Evolutionary conservation across 2,113 vertebrate species (phyloP).

Genomic region (Misgurnus mizolepis): DNA sequence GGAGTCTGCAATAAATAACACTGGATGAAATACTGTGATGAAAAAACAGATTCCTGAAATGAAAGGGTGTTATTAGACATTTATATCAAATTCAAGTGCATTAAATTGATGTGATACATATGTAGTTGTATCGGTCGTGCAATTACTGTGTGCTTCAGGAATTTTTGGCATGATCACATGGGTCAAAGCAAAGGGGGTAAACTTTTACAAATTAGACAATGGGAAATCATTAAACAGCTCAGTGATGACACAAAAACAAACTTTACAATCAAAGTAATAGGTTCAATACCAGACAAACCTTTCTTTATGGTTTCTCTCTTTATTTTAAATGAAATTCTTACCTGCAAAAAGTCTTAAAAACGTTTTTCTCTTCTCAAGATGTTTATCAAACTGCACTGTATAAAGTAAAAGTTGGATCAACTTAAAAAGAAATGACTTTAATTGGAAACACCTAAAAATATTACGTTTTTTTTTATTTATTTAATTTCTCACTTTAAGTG

Average conservation of each 20-base stretch:
- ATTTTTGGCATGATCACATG: conserved; percentile 49
- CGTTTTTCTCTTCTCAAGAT: no score
- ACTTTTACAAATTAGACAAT: conserved; percentile 39
- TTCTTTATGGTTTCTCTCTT: no score
- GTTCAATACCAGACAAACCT: no score
- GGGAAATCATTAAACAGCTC: conserved; percentile 51
- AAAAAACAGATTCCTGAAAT: conserved; percentile 13
- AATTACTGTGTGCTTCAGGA: conserved; percentile 55
- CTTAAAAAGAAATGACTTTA: no score
- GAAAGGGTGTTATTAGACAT: conserved; percentile 30
- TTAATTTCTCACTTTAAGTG: no score
- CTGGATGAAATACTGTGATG: conserved; percentile 27
- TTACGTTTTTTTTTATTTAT: no score
- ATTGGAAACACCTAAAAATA: no score
- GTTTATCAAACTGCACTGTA: no score
- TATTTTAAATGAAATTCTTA: no score
- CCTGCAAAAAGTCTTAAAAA: no score
- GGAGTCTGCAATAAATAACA: conserved; percentile 64
- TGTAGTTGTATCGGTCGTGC: conserved; percentile 43
- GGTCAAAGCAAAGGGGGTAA: conserved; percentile 38
- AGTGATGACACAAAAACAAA: neutral
- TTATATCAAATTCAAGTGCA: conserved; percentile 42
- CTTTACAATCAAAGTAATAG: neutral
- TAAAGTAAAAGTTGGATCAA: no score
- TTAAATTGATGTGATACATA: conserved; percentile 45